Evolutionary conservation across 37 sponge, comb jelly and placozoan species (phyloP).

Genomic region (Amphimedon queenslandica): DNA sequence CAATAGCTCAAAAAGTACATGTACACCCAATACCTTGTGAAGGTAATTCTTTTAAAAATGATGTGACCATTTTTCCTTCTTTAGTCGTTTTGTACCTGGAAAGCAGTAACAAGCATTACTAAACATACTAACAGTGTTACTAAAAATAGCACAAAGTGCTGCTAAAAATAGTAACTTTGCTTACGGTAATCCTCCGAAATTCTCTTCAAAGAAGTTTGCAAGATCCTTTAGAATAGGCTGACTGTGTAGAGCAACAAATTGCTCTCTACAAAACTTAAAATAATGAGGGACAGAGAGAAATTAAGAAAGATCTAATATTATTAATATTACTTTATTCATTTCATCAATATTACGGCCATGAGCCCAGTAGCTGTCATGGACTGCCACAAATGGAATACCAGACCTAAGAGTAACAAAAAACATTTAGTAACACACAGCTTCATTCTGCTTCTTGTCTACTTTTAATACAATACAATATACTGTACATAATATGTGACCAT

Average conservation of each 20-base stretch:
- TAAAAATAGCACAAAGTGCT: neutral
- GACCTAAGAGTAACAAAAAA: slow-evolving; percentile 25
- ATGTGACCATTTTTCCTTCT: slow-evolving; percentile 6
- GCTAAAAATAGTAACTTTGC: neutral
- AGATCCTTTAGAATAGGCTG: slow-evolving; percentile 76
- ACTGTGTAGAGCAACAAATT: slow-evolving; percentile 87
- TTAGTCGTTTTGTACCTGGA: slow-evolving; percentile 13
- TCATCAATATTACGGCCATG: slow-evolving; percentile 75
- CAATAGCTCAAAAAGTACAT: neutral
- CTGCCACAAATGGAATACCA: slow-evolving; percentile 88
- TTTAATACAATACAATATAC: slow-evolving; percentile 1
- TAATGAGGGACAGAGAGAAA: neutral
- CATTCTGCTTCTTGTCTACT: too few species aligned
- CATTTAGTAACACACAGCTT: neutral
- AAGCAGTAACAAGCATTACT: slow-evolving; percentile 5
- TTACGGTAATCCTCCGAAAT: slow-evolving; percentile 63
- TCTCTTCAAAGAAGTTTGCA: slow-evolving; percentile 52
- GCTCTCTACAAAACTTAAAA: slow-evolving; percentile 74
- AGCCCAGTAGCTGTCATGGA: slow-evolving; percentile 98
- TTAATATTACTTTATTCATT: slow-evolving; percentile 68
- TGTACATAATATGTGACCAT: neutral
- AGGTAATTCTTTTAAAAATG: slow-evolving; percentile 24
- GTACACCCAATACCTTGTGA: slow-evolving; percentile 8
- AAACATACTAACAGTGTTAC: neutral
- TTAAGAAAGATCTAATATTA: neutral